Conservation (phyloP, 2,888 invertebrate species). For the Zeuzera pyrina region DNA sequence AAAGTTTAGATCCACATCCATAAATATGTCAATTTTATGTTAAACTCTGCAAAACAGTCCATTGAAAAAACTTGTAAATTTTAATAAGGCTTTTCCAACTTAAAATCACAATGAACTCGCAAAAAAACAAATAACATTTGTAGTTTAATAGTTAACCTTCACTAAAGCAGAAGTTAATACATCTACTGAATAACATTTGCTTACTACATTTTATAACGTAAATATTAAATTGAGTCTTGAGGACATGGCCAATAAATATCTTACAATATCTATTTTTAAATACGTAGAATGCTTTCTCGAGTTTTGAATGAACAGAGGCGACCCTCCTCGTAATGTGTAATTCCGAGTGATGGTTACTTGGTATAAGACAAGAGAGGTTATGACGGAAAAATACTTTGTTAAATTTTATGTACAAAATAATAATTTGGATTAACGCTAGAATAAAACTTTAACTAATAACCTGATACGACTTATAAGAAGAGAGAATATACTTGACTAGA, state of each 20-base stretch:
- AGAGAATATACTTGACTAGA: too few relatives aligned
- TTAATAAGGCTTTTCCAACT: too few relatives aligned
- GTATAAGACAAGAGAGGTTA: slow-evolving; percentile 1
- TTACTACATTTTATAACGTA: slow-evolving; percentile 57
- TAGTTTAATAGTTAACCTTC: too few relatives aligned
- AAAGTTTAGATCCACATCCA: too few relatives aligned
- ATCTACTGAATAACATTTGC: slow-evolving; percentile 49
- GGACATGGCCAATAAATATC: slow-evolving; percentile 65
- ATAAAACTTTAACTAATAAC: too few relatives aligned
- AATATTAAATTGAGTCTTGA: slow-evolving; percentile 65
- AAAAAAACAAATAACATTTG: too few relatives aligned
- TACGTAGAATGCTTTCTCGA: slow-evolving; percentile 66
- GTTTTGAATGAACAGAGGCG: slow-evolving; percentile 66
- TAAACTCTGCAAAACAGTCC: too few relatives aligned
- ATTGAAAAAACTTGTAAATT: too few relatives aligned
- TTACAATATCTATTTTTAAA: slow-evolving; percentile 67
- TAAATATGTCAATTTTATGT: too few relatives aligned
- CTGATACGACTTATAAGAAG: too few relatives aligned
- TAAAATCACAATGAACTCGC: too few relatives aligned
- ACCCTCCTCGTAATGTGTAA: slow-evolving; percentile 61
- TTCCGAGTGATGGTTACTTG: slow-evolving; percentile 30
- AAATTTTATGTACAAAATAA: neutral
- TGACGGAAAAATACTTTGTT: neutral
- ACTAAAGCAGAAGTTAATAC: too few relatives aligned
- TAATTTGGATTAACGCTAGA: neutral